Conservation (phyloP, 23 tunicate genomes). For the Clavelina lepadiformis region DNA sequence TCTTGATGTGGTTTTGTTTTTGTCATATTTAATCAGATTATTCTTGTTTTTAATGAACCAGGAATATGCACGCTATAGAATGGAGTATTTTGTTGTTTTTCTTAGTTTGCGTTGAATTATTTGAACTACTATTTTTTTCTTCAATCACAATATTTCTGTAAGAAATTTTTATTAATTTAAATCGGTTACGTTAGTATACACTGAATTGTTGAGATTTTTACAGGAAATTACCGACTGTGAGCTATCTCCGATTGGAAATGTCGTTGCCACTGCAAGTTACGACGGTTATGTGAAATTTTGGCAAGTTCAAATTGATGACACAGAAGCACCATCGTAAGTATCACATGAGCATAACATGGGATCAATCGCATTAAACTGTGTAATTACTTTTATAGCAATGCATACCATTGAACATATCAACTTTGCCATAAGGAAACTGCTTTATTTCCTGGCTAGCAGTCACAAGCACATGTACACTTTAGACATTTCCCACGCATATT, state of each 20-base stretch:
- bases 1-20: too few species aligned
- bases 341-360: background rate
- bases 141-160: too few species aligned
- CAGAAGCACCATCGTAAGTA: conserved; percentile 49
- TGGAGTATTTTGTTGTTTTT: too few species aligned
- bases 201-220: background rate
- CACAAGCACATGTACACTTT: too few species aligned
- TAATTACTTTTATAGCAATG: background rate
- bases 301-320: conserved; percentile 55
- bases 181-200: background rate
- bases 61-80: too few species aligned
- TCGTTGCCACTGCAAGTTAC: conserved; percentile 60
- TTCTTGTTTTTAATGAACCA: too few species aligned
- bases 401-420: background rate
- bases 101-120: too few species aligned
- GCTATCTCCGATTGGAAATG: conserved; percentile 79
- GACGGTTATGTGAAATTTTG: conserved; percentile 86
- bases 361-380: background rate
- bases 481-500: too few species aligned
- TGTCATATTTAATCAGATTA: too few species aligned
- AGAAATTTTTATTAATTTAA: too few species aligned
- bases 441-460: background rate
- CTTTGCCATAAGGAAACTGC: background rate
- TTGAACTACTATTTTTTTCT: too few species aligned
- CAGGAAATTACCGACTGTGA: conserved; percentile 86